Conservation (phyloP, 2,888 invertebrate species). For the Idaea dimidiata region DNA sequence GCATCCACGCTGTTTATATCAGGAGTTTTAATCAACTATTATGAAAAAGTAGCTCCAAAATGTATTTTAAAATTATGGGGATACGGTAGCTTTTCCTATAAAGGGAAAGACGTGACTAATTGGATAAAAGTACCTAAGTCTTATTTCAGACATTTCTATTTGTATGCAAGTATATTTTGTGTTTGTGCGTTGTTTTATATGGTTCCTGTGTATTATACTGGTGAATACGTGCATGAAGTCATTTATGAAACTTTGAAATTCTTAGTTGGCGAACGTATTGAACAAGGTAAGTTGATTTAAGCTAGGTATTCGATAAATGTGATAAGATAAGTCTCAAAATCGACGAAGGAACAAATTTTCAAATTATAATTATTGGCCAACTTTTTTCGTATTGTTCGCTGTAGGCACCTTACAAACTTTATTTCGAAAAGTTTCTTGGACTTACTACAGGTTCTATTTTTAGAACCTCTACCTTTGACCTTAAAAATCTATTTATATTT, state of each 20-base stretch:
- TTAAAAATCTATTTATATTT: too few relatives aligned
- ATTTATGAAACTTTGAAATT: conserved; percentile 72
- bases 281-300: conserved; percentile 68
- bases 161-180: conserved; percentile 83
- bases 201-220: conserved; percentile 71
- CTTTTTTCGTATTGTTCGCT: too few relatives aligned
- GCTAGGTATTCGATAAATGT: too few relatives aligned
- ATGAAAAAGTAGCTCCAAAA: conserved; percentile 84
- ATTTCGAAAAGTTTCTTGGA: too few relatives aligned
- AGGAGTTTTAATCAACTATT: conserved; percentile 82
- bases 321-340: too few relatives aligned
- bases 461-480: too few relatives aligned
- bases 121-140: conserved; percentile 87
- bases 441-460: too few relatives aligned
- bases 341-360: too few relatives aligned
- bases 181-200: conserved; percentile 70
- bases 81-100: conserved; percentile 87
- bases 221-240: conserved; percentile 68
- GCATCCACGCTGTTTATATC: conserved; percentile 31
- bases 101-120: conserved; percentile 69
- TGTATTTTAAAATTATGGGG: conserved; percentile 84
- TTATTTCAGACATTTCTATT: conserved; percentile 91
- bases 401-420: too few relatives aligned
- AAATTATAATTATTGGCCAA: too few relatives aligned
- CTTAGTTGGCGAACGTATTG: conserved; percentile 60